Conservation (phyloP, 2,797 vertebrate genomes). For the Microctenopoma steveboyesi region DNA sequence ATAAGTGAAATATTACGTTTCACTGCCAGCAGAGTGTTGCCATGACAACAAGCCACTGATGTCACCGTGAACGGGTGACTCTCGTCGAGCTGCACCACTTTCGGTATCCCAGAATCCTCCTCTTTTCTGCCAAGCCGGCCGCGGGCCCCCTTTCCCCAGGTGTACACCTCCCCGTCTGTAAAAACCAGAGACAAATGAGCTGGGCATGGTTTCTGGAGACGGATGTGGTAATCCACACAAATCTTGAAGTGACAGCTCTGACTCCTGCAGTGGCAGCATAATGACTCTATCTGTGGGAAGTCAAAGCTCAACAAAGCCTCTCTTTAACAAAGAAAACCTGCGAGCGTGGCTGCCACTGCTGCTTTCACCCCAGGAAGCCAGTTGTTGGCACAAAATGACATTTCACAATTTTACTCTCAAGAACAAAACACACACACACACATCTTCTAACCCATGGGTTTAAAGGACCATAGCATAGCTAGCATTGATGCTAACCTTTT, state of each 20-base stretch:
- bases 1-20: conserved; percentile 90
- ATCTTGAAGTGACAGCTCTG: conserved; percentile 55
- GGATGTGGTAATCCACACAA: conserved; percentile 54
- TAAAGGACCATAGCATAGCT: conserved; percentile 22
- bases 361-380: conserved; percentile 59
- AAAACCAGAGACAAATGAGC: conserved; percentile 23
- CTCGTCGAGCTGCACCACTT: conserved; percentile 91
- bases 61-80: conserved; percentile 90
- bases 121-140: conserved; percentile 95
- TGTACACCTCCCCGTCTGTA: conserved; percentile 94
- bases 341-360: conserved; percentile 49
- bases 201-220: conserved; percentile 29
- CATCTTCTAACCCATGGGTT: conserved; percentile 30
- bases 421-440: conserved; percentile 4
- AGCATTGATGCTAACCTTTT: background rate
- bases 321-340: conserved; percentile 62
- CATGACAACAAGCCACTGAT: conserved; percentile 97
- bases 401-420: conserved; percentile 49
- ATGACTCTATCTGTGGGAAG: conserved; percentile 55
- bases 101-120: conserved; percentile 89
- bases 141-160: conserved; percentile 97
- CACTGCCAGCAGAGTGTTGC: conserved; percentile 95
- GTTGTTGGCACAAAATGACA: conserved; percentile 50
- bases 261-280: conserved; percentile 51
- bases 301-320: conserved; percentile 67